Percentiles rank a stretch among this genome's conserved stretches.
Evolutionary conservation across 2,797 vertebrate genomes (phyloP).

Genomic region (Enteromius anoplus): DNA sequence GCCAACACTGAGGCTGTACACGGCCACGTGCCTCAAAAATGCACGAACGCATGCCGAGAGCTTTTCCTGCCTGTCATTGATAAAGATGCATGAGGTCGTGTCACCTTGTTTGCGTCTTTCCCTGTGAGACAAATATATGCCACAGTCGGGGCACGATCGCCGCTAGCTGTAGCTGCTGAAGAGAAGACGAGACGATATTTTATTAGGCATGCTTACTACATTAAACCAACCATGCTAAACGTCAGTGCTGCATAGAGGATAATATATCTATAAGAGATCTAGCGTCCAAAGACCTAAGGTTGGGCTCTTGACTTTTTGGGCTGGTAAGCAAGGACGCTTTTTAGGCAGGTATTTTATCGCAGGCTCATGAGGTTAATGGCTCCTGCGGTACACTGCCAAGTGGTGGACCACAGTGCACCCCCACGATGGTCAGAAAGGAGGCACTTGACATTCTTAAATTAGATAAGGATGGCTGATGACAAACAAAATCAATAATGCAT

Average conservation of each 20-base stretch:
- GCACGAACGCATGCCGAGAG: not conserved
- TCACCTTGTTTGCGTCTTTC: not conserved
- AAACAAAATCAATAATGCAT: slow-evolving; percentile 47
- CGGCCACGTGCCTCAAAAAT: slow-evolving; percentile 21
- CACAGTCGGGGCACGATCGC: not conserved
- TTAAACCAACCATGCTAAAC: not conserved
- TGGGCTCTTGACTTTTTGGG: not conserved
- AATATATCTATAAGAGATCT: not conserved
- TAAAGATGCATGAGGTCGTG: slow-evolving; percentile 34
- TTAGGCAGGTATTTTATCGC: slow-evolving; percentile 30
- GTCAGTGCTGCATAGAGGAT: not conserved
- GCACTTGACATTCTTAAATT: slow-evolving; percentile 54
- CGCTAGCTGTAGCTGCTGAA: not conserved
- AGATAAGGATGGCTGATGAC: slow-evolving; percentile 42
- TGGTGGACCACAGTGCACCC: not conserved
- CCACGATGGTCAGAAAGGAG: slow-evolving; percentile 10
- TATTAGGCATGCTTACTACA: not conserved
- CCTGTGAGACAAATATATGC: not conserved
- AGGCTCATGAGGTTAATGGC: slow-evolving; percentile 19
- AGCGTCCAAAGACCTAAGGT: not conserved
- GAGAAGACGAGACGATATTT: not conserved
- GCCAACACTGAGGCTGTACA: slow-evolving; percentile 35
- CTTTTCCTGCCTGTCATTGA: slow-evolving; percentile 34
- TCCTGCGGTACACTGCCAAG: slow-evolving; percentile 22
- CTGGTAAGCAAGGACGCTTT: not conserved